These are phyloP conservation scores for Geophilus truncorum DNA, from an alignment of 2,888 invertebrate genomes.

Conservation along the genomic window DNA sequence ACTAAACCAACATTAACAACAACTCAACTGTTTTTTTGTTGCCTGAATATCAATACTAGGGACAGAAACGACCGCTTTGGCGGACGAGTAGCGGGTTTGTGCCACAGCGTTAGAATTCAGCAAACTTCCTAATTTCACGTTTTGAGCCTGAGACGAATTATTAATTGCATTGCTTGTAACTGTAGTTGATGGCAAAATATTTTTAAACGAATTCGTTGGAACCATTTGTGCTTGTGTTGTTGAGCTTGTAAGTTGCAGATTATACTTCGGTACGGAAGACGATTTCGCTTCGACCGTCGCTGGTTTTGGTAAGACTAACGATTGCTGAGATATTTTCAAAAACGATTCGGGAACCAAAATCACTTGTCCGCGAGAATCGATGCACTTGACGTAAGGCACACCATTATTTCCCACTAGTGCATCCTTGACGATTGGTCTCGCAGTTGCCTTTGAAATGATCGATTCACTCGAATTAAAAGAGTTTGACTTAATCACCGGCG, in stretches of 20 bases:
- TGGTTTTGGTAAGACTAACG: background rate
- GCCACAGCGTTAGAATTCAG: background rate
- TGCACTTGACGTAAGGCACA: conserved; percentile 31
- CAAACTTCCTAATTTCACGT: background rate
- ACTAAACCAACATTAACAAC: background rate
- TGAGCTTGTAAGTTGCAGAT: background rate
- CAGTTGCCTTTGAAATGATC: background rate
- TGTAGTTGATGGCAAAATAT: background rate
- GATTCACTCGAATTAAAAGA: no score
- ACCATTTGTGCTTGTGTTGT: conserved; percentile 27
- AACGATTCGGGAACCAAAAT: conserved; percentile 31
- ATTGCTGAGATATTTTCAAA: background rate
- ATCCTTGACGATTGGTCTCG: background rate
- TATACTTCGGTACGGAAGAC: background rate
- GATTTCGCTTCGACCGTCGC: background rate
- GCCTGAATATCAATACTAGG: background rate
- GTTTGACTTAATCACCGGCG: no score
- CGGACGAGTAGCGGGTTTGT: background rate
- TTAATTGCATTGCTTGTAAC: background rate
- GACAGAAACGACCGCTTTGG: background rate
- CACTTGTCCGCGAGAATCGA: conserved; percentile 30
- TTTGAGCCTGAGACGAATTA: background rate
- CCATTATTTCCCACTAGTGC: background rate
- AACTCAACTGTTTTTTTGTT: background rate
- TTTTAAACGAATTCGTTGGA: background rate